Percentiles rank a stretch among this genome's conserved stretches.
These are phyloP conservation scores for Laticauda laticaudata DNA, from an alignment of 2,113 vertebrate genomes.

Conservation along the genomic window DNA sequence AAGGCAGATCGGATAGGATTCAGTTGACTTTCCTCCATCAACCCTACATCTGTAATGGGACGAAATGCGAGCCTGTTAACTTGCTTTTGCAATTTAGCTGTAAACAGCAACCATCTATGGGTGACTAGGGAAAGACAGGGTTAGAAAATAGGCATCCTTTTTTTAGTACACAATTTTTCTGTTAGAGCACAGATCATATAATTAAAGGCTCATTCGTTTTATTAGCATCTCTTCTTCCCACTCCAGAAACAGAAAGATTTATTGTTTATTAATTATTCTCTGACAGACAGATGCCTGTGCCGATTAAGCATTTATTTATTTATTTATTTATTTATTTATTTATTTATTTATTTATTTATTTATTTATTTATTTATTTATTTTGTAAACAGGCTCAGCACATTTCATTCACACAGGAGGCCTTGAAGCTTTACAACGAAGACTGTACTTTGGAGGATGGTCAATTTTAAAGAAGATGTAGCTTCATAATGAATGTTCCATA, in stretches of 20 bases:
- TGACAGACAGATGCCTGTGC: slow-evolving; percentile 17
- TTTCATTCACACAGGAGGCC: slow-evolving; percentile 28
- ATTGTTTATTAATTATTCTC: slow-evolving; percentile 50
- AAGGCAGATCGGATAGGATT: not conserved
- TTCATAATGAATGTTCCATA: slow-evolving; percentile 47
- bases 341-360: not conserved
- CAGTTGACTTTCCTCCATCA: not conserved
- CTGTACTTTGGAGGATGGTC: slow-evolving; percentile 29
- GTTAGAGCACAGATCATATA: slow-evolving; percentile 47
- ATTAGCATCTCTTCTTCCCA: slow-evolving; percentile 48
- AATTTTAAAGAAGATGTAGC: slow-evolving; percentile 45
- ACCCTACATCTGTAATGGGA: not conserved
- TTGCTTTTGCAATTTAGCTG: not conserved
- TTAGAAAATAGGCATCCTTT: slow-evolving; percentile 42
- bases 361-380: not conserved
- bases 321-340: not conserved
- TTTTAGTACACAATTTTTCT: slow-evolving; percentile 46
- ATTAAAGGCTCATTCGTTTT: slow-evolving; percentile 48
- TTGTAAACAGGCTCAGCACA: not conserved
- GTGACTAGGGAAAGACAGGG: slow-evolving; percentile 5
- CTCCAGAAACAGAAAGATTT: slow-evolving; percentile 48
- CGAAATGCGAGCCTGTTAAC: not conserved
- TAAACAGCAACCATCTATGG: not conserved
- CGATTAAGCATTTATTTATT: slow-evolving; percentile 19
- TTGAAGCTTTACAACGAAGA: slow-evolving; percentile 27